Evolutionary conservation across 2,888 invertebrate genomes (phyloP), one percentile per base, ranked within the genome.

Genomic region (Tachina fera): DNA sequence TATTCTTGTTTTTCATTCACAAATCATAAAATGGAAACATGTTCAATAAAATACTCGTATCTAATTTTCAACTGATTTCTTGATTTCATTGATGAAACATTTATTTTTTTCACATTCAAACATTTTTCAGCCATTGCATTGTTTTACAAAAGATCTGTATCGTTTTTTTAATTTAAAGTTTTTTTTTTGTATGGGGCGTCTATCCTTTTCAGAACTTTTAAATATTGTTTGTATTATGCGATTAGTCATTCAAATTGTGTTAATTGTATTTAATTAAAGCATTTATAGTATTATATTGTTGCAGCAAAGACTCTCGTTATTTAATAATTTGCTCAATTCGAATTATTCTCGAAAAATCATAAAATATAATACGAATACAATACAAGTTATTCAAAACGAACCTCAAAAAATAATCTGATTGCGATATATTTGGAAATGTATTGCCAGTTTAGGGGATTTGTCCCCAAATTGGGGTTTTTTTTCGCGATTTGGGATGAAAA

Each of bases 11-110:
- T 63, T 79, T 61, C 6, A 61, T 39, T 51, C 41, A 3, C 10
- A 16, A 49, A 45, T 51, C 13, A 47, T 60, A 47, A 71, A 43
- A 58, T 43, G 60, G 19, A 58, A 76, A 67, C 47, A 39, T 5
- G 61, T 31, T 45, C 16, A 58, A 80, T 60, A 67, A 72, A 58
- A 51, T 51, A n/a, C n/a, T n/a, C n/a, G n/a, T n/a, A 51, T 74
- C 67, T 41, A 51, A 60, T 72, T 74, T 45, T 51, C 43, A 80
- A 72, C 65, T 39, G 72, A 41, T 74, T 81, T 67, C 68, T 67
- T 31, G 31, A 74, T 81, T 81, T 53, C 83, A 75, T 60, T 83
- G 79, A 79, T 86, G 45, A 71, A 76, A 76, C 76, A 51, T 72
- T n/a, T 67, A 76, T 71, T 83, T 83, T 67, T 49, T 77, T 83